Conservation (phyloP, 2,113 vertebrate genomes). For the Typhlomys cinereus region DNA sequence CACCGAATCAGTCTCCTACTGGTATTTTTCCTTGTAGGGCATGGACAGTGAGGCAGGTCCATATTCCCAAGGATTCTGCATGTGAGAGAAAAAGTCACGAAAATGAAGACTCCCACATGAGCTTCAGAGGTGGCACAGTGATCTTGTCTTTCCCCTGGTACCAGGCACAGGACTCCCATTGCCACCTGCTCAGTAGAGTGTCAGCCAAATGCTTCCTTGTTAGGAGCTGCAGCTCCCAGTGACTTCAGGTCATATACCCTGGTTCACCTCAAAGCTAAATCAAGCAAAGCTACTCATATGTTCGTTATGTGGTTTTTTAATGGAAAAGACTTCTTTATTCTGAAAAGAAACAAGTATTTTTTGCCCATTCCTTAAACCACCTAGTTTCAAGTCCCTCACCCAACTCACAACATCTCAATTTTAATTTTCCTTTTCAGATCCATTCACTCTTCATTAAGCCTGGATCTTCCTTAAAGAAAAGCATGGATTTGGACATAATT, state of each 20-base stretch:
- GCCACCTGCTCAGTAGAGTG: background rate
- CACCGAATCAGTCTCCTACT: constrained; percentile 21
- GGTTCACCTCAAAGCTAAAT: background rate
- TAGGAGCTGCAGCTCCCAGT: background rate
- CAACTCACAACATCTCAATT: background rate
- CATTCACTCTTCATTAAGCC: background rate
- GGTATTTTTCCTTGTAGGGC: constrained; percentile 33
- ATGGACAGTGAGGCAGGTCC: background rate
- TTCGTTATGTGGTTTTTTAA: background rate
- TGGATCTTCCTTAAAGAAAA: constrained; percentile 15
- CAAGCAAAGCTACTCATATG: background rate
- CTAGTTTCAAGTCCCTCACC: background rate
- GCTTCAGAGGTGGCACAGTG: background rate
- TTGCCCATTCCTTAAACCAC: background rate
- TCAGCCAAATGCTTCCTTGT: background rate
- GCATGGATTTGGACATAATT: background rate
- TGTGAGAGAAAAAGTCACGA: background rate
- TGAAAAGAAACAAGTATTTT: background rate
- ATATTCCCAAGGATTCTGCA: background rate
- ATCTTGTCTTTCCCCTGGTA: background rate
- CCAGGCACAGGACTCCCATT: background rate
- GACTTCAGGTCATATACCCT: background rate
- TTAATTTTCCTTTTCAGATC: background rate
- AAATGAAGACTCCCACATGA: background rate
- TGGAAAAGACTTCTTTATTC: background rate